A percentile compares a stretch with the other conserved stretches of the same genome.
These are phyloP conservation scores for Trichacis sp. DNA, from an alignment of 2,888 invertebrate genomes.

Conservation along the genomic window DNA sequence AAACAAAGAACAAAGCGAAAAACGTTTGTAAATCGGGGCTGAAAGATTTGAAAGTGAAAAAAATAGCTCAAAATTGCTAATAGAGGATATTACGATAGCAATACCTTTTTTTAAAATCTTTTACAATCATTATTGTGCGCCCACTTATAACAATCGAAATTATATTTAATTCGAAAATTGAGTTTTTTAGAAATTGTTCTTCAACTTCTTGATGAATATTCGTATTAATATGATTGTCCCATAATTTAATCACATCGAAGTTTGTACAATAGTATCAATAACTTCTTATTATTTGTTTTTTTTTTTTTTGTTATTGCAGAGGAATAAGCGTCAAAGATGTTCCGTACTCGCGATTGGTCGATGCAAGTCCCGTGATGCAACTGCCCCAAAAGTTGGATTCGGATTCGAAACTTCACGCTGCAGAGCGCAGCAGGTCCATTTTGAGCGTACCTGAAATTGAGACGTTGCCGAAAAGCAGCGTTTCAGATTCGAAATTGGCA, in stretches of 20 bases:
- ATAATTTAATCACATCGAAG: no score
- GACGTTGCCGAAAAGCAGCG: conserved; percentile 81
- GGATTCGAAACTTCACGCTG: conserved; percentile 78
- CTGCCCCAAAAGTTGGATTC: conserved; percentile 77
- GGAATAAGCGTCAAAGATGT: conserved; percentile 75
- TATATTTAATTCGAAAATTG: no score
- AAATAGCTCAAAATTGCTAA: no score
- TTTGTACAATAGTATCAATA: no score
- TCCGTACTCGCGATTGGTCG: conserved; percentile 84
- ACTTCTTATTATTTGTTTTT: conserved; percentile 17
- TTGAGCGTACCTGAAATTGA: conserved; percentile 71
- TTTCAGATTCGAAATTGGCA: conserved; percentile 87
- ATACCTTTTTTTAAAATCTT: no score
- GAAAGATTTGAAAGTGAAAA: background rate
- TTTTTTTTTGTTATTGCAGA: conserved; percentile 40
- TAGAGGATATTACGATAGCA: no score
- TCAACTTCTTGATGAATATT: no score
- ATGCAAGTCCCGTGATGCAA: conserved; percentile 72
- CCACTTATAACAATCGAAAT: no score
- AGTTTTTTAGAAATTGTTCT: no score
- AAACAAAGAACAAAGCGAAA: no score
- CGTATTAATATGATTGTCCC: no score
- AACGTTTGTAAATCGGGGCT: background rate
- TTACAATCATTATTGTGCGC: no score
- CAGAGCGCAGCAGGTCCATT: conserved; percentile 69